Percentiles rank a stretch among this genome's conserved stretches.
Evolutionary conservation across 1,140 invertebrate species (phyloP).

Genomic region (Cherax destructor): DNA sequence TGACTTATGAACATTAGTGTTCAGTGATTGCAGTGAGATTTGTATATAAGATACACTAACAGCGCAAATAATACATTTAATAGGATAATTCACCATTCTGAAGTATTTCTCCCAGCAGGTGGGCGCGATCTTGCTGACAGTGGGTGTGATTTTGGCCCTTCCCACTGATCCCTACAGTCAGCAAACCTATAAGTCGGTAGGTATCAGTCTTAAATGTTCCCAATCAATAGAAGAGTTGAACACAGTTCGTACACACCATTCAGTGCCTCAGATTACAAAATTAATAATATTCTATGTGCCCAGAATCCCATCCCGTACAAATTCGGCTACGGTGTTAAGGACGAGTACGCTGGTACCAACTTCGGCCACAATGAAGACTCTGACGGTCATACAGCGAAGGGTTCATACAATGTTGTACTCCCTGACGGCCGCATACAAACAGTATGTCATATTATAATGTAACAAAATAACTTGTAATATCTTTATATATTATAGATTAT

Average conservation of each 20-base stretch:
- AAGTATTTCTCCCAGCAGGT: background rate
- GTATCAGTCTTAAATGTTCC: background rate
- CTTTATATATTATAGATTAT: too few species aligned
- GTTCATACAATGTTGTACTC: constrained; percentile 72
- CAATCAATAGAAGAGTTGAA: background rate
- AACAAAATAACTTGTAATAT: too few species aligned
- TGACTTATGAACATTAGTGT: too few species aligned
- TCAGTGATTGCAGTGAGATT: too few species aligned
- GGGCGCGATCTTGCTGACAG: background rate
- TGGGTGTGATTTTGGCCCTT: constrained; percentile 6
- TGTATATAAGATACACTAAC: too few species aligned
- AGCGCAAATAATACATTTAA: too few species aligned
- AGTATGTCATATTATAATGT: constrained; percentile 33
- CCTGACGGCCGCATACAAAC: constrained; percentile 73
- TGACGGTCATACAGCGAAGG: constrained; percentile 71
- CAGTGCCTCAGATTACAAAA: background rate
- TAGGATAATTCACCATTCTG: too few species aligned
- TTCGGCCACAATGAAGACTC: constrained; percentile 70
- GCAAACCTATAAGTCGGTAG: constrained; percentile 21
- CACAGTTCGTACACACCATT: background rate
- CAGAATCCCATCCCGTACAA: constrained; percentile 72
- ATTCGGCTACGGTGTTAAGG: background rate
- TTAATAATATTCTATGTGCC: background rate
- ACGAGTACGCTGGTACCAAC: background rate
- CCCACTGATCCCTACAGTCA: constrained; percentile 38